These are phyloP conservation scores for Tribolium madens DNA, from an alignment of 1,140 invertebrate species.

Conservation along the genomic window DNA sequence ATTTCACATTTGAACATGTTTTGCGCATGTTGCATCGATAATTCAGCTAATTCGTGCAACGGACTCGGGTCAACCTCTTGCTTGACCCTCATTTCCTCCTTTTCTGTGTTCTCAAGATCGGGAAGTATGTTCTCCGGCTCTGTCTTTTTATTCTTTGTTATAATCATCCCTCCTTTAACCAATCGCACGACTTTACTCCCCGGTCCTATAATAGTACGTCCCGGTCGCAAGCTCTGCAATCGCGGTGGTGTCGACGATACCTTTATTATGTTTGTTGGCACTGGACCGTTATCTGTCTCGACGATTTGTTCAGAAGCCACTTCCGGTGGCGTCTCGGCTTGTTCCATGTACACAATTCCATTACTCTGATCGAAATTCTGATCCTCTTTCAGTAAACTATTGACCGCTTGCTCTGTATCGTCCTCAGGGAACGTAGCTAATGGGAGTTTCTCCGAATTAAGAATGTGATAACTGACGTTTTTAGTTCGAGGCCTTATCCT, in stretches of 20 bases:
- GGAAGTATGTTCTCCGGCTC: constrained; percentile 51
- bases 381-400: constrained; percentile 59
- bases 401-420: constrained; percentile 57
- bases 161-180: constrained; percentile 64
- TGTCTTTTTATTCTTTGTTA: constrained; percentile 61
- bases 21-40: constrained; percentile 65
- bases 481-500: constrained; percentile 72
- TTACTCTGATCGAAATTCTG: constrained; percentile 51
- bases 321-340: constrained; percentile 54
- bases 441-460: constrained; percentile 62
- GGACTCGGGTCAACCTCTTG: constrained; percentile 70
- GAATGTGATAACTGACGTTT: constrained; percentile 75
- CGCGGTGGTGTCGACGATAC: constrained; percentile 48
- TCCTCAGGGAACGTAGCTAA: constrained; percentile 64
- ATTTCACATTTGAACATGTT: constrained; percentile 79
- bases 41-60: constrained; percentile 67
- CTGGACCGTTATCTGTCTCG: constrained; percentile 50
- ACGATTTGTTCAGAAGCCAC: constrained; percentile 57
- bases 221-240: constrained; percentile 58
- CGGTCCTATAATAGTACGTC: constrained; percentile 62
- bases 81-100: constrained; percentile 41
- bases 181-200: constrained; percentile 60
- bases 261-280: constrained; percentile 50
- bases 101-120: constrained; percentile 48
- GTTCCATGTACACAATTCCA: constrained; percentile 52